These are phyloP conservation scores for Cydia pomonella DNA, from an alignment of 1,140 invertebrate species.

Conservation along the genomic window DNA sequence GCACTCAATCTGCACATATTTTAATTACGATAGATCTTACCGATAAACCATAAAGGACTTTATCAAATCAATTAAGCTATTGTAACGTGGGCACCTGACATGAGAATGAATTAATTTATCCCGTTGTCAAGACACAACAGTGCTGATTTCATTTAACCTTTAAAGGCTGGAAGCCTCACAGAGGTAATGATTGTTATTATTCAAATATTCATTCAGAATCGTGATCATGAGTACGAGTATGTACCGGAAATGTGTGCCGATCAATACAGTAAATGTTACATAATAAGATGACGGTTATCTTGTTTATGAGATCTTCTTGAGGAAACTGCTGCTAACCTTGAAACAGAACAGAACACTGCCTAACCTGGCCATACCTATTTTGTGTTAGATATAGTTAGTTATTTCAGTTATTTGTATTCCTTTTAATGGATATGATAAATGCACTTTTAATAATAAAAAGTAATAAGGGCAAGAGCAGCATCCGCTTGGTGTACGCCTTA, in stretches of 20 bases:
- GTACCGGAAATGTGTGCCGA: background rate
- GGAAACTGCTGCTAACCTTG: background rate
- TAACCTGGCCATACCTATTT: background rate
- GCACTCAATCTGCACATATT: no score
- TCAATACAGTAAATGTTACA: slow-evolving; percentile 3
- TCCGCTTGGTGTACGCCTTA: no score
- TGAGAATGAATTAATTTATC: background rate
- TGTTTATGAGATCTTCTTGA: background rate
- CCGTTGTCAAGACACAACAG: slow-evolving; percentile 5
- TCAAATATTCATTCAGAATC: slow-evolving; percentile 9
- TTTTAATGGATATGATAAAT: no score
- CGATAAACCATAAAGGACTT: no score
- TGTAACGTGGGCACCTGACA: no score
- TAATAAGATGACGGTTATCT: background rate
- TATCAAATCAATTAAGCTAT: no score
- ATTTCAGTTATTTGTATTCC: no score
- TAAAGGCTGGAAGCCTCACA: background rate
- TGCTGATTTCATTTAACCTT: background rate
- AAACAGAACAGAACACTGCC: background rate
- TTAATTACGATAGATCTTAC: no score
- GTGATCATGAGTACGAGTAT: background rate
- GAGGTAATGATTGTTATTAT: background rate
- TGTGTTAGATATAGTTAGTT: background rate
- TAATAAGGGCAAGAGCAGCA: no score
- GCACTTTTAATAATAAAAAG: no score